Base-by-base conservation (phyloP, 1,140 invertebrate genomes). In the Sitodiplosis mosellana region DNA sequence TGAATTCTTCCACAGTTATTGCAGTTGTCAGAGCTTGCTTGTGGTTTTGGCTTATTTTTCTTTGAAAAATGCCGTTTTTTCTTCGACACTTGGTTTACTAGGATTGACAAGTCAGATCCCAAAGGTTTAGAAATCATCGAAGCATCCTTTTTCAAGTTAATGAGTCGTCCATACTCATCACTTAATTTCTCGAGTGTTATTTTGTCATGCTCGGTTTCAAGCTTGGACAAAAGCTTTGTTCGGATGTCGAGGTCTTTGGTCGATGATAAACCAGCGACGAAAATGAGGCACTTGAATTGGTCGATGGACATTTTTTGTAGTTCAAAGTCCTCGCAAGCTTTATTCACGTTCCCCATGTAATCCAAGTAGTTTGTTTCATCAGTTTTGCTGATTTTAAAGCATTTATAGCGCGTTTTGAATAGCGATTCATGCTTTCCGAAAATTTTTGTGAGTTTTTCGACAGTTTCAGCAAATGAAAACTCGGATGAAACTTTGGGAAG, bases 401-500 rank as follows among this genome's bases (percentile, higher is more conserved):
- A 50, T 15, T 48, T 47, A 21, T 27, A 48, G 2, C 41, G 14
- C 12, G 44, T 43, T 27, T 20, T 50, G n/a, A 50, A 50, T 2
- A 15, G 19, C 2, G 46, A 50, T 22, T 2, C 46, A 41, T 47
- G 40, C 18, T 14, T 3, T 3, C 46, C 41, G 33, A 50, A 50
- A 6, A 50, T 15, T n/a, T 21, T 8, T 36, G 14, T 50, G 3
- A 47, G 19, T 45, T 43, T 50, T n/a, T 50, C 20, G 8, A 48
- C 46, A 12, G 49, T 47, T 22, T 47, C 38, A 8, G 15, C 33
- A 17, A 50, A 50, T 20, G 20, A 27, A 20, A 12, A 47, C 12
- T 50, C 49, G 19, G 40, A 40, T 42, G 45, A 21, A 20, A 47
- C 33, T 38, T 44, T 47, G n/a, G 49, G 49, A 18, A 44, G 46